Evolutionary conservation across 30 jellyfish, hydroid and myxozoan species (phyloP).

Genomic region (Aurelia aurita complex sp. Pacific): DNA sequence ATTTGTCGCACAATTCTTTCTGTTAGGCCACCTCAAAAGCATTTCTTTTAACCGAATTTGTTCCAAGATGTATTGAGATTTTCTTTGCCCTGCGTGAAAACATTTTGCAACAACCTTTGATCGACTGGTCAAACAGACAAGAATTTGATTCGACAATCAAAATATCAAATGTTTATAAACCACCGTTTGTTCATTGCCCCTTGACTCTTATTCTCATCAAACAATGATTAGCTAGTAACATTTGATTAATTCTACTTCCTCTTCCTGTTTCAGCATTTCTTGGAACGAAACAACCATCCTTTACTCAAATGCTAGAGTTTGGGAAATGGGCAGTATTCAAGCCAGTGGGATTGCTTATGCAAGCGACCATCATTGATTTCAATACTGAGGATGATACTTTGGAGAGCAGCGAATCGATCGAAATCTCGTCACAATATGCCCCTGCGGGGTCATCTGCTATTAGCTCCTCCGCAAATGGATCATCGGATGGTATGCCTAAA

Average conservation of each 20-base stretch:
- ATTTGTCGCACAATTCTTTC: too few species aligned
- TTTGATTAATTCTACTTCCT: neutral
- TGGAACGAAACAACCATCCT: slow-evolving; percentile 68
- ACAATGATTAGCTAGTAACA: too few species aligned
- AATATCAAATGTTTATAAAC: too few species aligned
- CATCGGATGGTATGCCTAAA: neutral
- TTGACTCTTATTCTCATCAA: too few species aligned
- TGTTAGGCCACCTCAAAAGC: too few species aligned
- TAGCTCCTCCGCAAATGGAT: neutral
- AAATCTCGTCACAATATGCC: slow-evolving; percentile 38
- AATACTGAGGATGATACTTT: slow-evolving; percentile 61
- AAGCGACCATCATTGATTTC: slow-evolving; percentile 65
- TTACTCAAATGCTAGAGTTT: slow-evolving; percentile 67
- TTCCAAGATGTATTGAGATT: too few species aligned
- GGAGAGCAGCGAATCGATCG: slow-evolving; percentile 67
- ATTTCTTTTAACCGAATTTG: too few species aligned
- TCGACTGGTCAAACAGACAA: too few species aligned
- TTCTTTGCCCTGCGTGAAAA: too few species aligned
- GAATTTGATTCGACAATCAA: too few species aligned
- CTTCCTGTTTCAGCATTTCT: slow-evolving; percentile 35
- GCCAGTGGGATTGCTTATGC: slow-evolving; percentile 69
- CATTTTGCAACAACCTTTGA: too few species aligned
- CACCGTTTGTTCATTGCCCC: too few species aligned
- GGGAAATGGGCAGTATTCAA: slow-evolving; percentile 79
- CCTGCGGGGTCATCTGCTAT: slow-evolving; percentile 12